Percentiles rank a stretch among this genome's conserved stretches.
phyloP scores from a whole-genome alignment of 64 coral and sea anemone genomes.

The Trachythela sp. region DNA sequence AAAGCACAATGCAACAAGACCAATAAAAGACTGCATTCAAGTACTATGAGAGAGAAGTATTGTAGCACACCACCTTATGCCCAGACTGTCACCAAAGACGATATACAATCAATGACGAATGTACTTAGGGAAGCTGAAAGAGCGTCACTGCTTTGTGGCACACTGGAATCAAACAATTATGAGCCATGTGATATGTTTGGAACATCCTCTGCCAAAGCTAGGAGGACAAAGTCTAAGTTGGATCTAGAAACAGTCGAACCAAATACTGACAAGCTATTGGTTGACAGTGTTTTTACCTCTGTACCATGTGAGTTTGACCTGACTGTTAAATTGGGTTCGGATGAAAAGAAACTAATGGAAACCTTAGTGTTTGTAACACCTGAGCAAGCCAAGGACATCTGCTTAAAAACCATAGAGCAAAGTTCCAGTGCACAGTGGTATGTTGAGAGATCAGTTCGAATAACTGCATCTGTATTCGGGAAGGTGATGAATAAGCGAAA shows the following conservation, averaged over 20 bases:
- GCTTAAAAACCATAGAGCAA: conserved; percentile 23
- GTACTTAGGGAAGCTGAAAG: neutral
- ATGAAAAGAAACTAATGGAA: neutral
- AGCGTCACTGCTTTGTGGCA: conserved; percentile 41
- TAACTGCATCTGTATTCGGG: no score
- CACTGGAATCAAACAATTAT: conserved; percentile 37
- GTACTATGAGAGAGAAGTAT: conserved; percentile 5
- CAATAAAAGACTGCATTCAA: neutral
- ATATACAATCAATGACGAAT: neutral
- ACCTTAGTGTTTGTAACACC: no score
- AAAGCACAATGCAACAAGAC: conserved; percentile 35
- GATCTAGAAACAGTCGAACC: neutral
- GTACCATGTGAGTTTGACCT: neutral
- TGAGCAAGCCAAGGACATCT: conserved; percentile 35
- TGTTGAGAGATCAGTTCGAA: neutral
- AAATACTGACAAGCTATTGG: neutral
- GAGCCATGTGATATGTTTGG: conserved; percentile 25
- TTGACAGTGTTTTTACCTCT: conserved; percentile 36
- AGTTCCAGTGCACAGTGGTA: conserved; percentile 9
- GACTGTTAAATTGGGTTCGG: neutral
- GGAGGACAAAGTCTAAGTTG: neutral
- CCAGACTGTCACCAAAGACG: neutral
- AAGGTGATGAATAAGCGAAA: no score
- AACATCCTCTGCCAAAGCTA: conserved; percentile 33
- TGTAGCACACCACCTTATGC: conserved; percentile 40